phyloP scores from a whole-genome alignment of 2,888 invertebrate genomes.

The Sisyra terminalis region DNA sequence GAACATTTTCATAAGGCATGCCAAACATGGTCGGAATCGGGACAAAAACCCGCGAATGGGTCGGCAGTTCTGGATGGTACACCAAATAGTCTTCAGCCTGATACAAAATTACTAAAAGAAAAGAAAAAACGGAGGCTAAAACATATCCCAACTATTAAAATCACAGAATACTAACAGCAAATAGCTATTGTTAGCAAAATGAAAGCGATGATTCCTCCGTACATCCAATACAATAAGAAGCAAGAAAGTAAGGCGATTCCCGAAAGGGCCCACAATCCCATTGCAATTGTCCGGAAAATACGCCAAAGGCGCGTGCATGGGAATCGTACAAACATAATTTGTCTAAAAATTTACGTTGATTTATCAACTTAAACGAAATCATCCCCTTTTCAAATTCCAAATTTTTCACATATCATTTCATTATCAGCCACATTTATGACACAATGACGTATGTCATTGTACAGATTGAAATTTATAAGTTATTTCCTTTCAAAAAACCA shows the following conservation, averaged over 20 bases:
- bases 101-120: constrained; percentile 56
- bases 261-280: constrained; percentile 64
- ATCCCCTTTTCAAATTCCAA: too few species aligned
- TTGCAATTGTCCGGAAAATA: constrained; percentile 34
- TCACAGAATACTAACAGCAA: constrained; percentile 12
- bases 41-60: constrained; percentile 75
- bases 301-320: constrained; percentile 25
- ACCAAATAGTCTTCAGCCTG: constrained; percentile 72
- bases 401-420: too few species aligned
- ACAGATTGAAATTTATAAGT: too few species aligned
- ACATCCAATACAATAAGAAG: constrained; percentile 66
- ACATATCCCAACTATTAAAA: background rate
- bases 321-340: constrained; percentile 18
- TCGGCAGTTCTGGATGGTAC: constrained; percentile 80
- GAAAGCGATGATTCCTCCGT: constrained; percentile 60
- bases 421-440: too few species aligned
- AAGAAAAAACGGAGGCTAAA: background rate
- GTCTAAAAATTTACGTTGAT: too few species aligned
- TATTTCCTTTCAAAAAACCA: too few species aligned
- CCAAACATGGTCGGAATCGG: constrained; percentile 73
- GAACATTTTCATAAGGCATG: constrained; percentile 72
- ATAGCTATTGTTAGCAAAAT: constrained; percentile 56
- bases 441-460: too few species aligned
- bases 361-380: too few species aligned
- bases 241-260: constrained; percentile 56